Conservation (phyloP, 2,113 vertebrate species). For the Entelurus aequoreus region DNA sequence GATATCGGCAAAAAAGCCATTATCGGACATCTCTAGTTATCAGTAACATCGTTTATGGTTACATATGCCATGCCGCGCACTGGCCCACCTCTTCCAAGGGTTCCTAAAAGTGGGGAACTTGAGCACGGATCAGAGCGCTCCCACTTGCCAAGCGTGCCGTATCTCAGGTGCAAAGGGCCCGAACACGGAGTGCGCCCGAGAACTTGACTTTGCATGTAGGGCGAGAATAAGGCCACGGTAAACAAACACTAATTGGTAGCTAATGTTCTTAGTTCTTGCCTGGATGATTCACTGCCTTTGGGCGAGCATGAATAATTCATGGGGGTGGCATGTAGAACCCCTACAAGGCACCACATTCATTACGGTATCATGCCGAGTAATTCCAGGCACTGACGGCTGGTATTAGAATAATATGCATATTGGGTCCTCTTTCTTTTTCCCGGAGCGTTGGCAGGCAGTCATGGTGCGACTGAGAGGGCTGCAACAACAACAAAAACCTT, state of each 20-base stretch:
- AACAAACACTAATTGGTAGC: constrained; percentile 92
- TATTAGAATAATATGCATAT: constrained; percentile 85
- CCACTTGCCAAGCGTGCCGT: no score
- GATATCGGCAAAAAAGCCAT: no score
- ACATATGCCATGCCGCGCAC: no score
- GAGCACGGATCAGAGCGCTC: no score
- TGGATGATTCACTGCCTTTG: constrained; percentile 89
- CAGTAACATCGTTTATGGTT: no score
- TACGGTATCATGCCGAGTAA: constrained; percentile 79
- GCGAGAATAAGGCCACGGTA: constrained; percentile 66
- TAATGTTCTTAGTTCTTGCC: constrained; percentile 90
- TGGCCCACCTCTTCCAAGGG: no score
- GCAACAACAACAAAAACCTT: constrained; percentile 61
- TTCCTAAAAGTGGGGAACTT: no score
- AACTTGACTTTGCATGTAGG: background rate
- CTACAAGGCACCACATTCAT: constrained; percentile 82
- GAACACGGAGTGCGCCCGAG: no score
- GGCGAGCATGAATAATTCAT: constrained; percentile 92
- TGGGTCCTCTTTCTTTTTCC: constrained; percentile 61
- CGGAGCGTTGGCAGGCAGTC: constrained; percentile 65
- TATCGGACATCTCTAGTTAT: no score
- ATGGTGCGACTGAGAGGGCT: constrained; percentile 61
- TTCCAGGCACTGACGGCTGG: constrained; percentile 75
- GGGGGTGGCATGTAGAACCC: constrained; percentile 77
- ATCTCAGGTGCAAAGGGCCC: no score